Percentiles rank a stretch among this genome's conserved stretches.
Conservation (phyloP, 2,888 invertebrate species). For the Xanthia icteritia region DNA sequence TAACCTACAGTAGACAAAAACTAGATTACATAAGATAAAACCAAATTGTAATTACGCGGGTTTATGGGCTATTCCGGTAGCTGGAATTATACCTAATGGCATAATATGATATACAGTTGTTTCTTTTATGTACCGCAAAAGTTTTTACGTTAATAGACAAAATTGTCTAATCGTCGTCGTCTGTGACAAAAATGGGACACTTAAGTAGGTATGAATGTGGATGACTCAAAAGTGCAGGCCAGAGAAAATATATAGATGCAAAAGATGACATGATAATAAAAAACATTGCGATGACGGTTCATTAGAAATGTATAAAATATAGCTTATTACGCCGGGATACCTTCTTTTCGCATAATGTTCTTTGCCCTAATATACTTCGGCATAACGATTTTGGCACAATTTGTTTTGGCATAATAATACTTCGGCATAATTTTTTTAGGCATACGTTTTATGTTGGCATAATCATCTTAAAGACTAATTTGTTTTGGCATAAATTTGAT, state of each 20-base stretch:
- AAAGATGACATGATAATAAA: neutral
- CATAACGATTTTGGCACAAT: too few relatives aligned
- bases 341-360: too few relatives aligned
- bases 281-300: neutral
- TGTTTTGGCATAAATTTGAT: too few relatives aligned
- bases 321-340: too few relatives aligned
- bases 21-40: conserved; percentile 39
- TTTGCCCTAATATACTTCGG: too few relatives aligned
- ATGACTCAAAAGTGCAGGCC: neutral
- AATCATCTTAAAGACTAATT: too few relatives aligned
- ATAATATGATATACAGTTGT: conserved; percentile 23
- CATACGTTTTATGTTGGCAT: too few relatives aligned
- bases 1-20: conserved; percentile 9
- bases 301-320: neutral
- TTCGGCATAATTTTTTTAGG: too few relatives aligned
- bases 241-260: neutral
- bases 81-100: conserved; percentile 22
- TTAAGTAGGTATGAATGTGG: too few relatives aligned
- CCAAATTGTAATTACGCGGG: conserved; percentile 15
- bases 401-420: too few relatives aligned
- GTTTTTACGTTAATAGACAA: conserved; percentile 5
- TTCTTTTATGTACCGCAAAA: conserved; percentile 34
- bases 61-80: conserved; percentile 45
- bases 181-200: neutral
- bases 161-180: neutral